Conservation (phyloP, 1,140 invertebrate genomes). For the Uloborus diversus region DNA sequence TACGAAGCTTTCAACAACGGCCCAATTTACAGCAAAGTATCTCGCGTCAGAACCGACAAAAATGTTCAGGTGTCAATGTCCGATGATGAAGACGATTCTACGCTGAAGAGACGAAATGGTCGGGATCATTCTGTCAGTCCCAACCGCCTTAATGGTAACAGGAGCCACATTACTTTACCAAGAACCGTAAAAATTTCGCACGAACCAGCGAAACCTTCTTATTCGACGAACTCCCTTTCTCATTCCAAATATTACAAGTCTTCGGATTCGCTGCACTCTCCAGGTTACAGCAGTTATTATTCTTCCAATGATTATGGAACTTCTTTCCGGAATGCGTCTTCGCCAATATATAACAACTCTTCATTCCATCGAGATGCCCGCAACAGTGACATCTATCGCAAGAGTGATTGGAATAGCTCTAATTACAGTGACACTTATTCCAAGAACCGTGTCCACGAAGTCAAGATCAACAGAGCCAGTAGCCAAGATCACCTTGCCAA, state of each 20-base stretch:
- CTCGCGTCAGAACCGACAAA: conserved; percentile 23
- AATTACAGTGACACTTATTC: conserved; percentile 24
- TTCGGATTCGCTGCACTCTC: conserved; percentile 41
- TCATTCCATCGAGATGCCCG: conserved; percentile 26
- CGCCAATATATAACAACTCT: conserved; percentile 40
- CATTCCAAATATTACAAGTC: conserved; percentile 48
- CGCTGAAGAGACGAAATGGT: conserved; percentile 7
- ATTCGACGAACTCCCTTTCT: conserved; percentile 27
- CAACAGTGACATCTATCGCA: not conserved
- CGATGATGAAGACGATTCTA: conserved; percentile 39
- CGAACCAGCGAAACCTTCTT: conserved; percentile 1
- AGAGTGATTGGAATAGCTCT: conserved; percentile 3
- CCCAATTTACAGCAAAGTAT: conserved; percentile 18
- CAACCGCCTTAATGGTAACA: not conserved
- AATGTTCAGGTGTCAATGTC: conserved; percentile 49
- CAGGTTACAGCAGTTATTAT: conserved; percentile 43
- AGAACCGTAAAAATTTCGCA: conserved; percentile 33
- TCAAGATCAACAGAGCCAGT: conserved; percentile 18
- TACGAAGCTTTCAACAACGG: conserved; percentile 23
- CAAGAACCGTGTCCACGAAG: conserved; percentile 27
- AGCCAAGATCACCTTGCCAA: conserved; percentile 32
- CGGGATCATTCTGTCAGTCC: conserved; percentile 15
- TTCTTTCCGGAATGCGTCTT: conserved; percentile 7
- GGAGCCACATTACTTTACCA: conserved; percentile 11
- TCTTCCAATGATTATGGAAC: conserved; percentile 38